Evolutionary conservation across 2,888 invertebrate species (phyloP).

Genomic region (Taenaris catops): DNA sequence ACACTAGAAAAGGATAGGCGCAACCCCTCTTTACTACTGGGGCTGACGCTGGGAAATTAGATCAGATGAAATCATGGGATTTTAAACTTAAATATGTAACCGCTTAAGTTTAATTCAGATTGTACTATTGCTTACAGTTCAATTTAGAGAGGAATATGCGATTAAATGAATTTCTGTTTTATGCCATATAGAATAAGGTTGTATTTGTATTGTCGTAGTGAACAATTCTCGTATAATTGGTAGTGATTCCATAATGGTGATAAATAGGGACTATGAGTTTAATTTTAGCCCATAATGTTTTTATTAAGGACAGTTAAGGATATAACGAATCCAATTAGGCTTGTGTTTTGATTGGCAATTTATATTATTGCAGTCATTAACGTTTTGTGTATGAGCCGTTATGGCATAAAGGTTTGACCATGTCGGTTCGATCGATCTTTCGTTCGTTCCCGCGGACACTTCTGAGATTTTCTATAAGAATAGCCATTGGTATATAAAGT

Average conservation of each 20-base stretch:
- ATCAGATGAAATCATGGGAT: constrained; percentile 17
- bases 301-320: constrained; percentile 36
- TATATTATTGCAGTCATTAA: constrained; percentile 9
- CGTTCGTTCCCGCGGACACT: no score
- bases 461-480: no score
- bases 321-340: constrained; percentile 22
- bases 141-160: no score
- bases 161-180: constrained; percentile 16
- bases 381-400: no score
- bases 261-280: constrained; percentile 41
- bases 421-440: no score
- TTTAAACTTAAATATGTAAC: constrained; percentile 2
- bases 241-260: constrained; percentile 57
- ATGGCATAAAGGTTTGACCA: no score
- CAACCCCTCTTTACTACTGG: constrained; percentile 31
- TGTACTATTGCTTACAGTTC: no score
- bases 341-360: constrained; percentile 19
- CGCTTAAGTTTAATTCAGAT: constrained; percentile 7
- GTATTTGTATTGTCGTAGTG: constrained; percentile 3
- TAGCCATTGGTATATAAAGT: no score
- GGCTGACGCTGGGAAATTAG: constrained; percentile 40
- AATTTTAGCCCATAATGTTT: constrained; percentile 40
- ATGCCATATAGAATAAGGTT: not conserved
- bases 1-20: constrained; percentile 28
- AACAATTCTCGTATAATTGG: constrained; percentile 43